A percentile compares a stretch with the other conserved stretches of the same genome.
These are phyloP conservation scores for Mus caroli DNA, from an alignment of 2,797 vertebrate species.

Conservation along the genomic window DNA sequence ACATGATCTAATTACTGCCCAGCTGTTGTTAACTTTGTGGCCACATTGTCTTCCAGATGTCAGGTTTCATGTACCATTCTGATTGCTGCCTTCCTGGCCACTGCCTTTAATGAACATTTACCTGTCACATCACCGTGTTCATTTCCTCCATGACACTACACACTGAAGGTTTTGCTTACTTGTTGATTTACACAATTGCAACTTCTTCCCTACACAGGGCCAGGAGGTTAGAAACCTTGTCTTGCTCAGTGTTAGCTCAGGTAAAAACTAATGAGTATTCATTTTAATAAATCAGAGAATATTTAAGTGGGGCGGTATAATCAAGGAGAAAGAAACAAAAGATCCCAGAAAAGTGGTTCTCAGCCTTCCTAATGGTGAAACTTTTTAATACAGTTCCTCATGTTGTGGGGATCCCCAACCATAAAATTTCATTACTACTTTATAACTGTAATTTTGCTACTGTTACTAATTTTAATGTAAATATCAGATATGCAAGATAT, in stretches of 20 bases:
- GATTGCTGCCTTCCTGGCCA: not conserved
- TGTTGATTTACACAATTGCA: not conserved
- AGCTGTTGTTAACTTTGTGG: not conserved
- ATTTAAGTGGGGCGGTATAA: not conserved
- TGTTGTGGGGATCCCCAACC: not conserved
- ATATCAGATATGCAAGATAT: not conserved
- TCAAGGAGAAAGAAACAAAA: not conserved
- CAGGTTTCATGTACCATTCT: not conserved
- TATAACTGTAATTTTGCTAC: not conserved
- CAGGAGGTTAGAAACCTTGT: not conserved
- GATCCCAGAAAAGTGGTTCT: not conserved
- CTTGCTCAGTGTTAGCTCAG: not conserved
- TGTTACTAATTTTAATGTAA: not conserved
- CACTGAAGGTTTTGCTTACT: not conserved
- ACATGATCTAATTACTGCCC: not conserved
- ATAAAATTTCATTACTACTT: not conserved
- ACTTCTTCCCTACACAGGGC: not conserved
- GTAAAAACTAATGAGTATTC: not conserved
- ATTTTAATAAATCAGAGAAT: not conserved
- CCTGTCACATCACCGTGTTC: not conserved
- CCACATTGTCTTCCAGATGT: not conserved
- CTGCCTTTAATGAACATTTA: no score
- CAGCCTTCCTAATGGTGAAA: not conserved
- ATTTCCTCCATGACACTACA: not conserved
- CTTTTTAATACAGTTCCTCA: not conserved